Evolutionary conservation across 2,113 vertebrate species (phyloP).

Genomic region (Pogonocichla stellata): DNA sequence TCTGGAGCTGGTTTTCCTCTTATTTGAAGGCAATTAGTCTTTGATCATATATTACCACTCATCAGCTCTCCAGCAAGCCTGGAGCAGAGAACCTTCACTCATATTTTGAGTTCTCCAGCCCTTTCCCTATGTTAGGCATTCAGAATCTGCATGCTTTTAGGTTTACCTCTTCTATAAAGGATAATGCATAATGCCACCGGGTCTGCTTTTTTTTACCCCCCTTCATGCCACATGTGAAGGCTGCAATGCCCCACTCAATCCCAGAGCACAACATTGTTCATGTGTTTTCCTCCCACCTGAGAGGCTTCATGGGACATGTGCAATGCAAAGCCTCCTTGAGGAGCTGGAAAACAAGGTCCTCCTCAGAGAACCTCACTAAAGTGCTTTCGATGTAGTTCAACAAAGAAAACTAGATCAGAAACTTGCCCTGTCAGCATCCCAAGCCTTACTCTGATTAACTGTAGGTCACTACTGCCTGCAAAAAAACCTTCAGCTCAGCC

Average conservation of each 20-base stretch:
- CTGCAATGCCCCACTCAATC: not conserved
- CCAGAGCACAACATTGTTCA: not conserved
- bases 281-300: not conserved
- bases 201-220: too few species aligned
- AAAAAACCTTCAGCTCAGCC: not conserved
- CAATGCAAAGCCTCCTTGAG: not conserved
- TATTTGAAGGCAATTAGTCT: not conserved
- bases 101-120: not conserved
- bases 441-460: not conserved
- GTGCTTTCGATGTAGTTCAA: not conserved
- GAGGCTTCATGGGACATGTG: accelerated
- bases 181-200: not conserved
- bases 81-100: not conserved
- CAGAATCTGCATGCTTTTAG: not conserved
- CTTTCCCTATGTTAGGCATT: not conserved
- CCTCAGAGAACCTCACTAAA: not conserved
- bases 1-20: not conserved
- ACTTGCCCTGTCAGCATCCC: not conserved
- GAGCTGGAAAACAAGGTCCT: not conserved
- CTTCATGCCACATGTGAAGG: not conserved
- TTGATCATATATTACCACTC: not conserved
- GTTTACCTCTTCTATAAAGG: not conserved
- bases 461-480: not conserved
- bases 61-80: not conserved
- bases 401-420: not conserved